A percentile compares a stretch with the other conserved stretches of the same genome.
phyloP scores from a whole-genome alignment of 64 coral and sea anemone genomes.

The Stichodactyla helianthus region DNA sequence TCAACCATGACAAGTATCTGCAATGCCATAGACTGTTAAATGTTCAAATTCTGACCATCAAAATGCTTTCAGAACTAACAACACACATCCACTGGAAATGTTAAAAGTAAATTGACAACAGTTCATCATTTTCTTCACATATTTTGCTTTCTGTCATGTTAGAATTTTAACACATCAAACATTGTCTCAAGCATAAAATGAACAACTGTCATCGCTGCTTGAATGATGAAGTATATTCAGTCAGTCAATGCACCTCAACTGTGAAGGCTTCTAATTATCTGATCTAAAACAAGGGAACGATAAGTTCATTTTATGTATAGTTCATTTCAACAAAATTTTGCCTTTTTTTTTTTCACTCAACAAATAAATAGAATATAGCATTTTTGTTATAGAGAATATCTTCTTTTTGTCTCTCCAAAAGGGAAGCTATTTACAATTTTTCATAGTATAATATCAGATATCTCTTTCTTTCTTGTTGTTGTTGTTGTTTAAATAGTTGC shows the following conservation, averaged over 20 bases:
- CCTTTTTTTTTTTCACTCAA: conserved; percentile 19
- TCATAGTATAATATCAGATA: conserved; percentile 27
- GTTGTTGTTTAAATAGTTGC: conserved; percentile 8
- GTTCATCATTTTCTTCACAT: background rate
- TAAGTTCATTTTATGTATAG: conserved; percentile 7
- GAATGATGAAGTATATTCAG: background rate
- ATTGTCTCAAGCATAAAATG: background rate
- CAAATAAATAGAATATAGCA: conserved; percentile 31
- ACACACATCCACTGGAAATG: no score
- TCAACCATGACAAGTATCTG: background rate
- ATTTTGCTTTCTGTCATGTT: background rate
- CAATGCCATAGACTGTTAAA: background rate
- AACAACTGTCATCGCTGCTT: background rate
- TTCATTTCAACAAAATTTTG: conserved; percentile 7
- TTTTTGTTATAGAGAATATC: conserved; percentile 31
- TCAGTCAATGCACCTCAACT: background rate
- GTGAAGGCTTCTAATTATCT: background rate
- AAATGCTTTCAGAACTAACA: no score
- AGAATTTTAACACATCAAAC: background rate
- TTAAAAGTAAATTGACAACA: background rate
- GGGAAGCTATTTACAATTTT: conserved; percentile 29
- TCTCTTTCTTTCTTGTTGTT: background rate
- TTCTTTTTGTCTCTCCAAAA: conserved; percentile 26
- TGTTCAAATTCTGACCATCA: background rate
- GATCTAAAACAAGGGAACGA: background rate